A percentile compares a stretch with the other conserved stretches of the same genome.
Conservation (phyloP, 2,797 vertebrate genomes). For the Acanthurus lineatus region DNA sequence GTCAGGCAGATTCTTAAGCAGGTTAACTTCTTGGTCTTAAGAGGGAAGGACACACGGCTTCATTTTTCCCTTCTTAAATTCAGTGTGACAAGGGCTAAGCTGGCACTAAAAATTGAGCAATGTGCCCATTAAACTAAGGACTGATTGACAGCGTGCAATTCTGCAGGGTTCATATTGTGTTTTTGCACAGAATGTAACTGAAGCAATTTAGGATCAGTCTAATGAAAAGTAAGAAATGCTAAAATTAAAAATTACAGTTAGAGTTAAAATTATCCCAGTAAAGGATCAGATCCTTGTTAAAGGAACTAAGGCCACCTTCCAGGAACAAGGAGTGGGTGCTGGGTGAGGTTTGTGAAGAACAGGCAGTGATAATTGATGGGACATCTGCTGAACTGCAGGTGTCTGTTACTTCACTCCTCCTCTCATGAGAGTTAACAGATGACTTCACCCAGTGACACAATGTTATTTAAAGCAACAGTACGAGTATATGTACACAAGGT, state of each 20-base stretch:
- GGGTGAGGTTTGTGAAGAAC: constrained; percentile 61
- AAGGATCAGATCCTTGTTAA: constrained; percentile 2
- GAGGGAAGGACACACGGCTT: constrained; percentile 67
- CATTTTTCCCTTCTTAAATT: constrained; percentile 57
- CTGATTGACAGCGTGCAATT: constrained; percentile 46
- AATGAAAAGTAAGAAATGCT: constrained; percentile 20
- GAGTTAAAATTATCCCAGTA: background rate
- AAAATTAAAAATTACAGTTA: background rate
- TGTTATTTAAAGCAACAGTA: constrained; percentile 77
- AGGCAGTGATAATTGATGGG: constrained; percentile 84
- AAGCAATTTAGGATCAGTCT: background rate
- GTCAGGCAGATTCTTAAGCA: constrained; percentile 80
- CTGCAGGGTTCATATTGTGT: constrained; percentile 1
- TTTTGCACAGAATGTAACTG: constrained; percentile 18
- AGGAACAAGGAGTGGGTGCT: constrained; percentile 52
- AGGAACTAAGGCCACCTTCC: constrained; percentile 39
- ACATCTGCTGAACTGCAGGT: constrained; percentile 87
- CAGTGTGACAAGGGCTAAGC: constrained; percentile 54
- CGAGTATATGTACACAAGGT: constrained; percentile 12
- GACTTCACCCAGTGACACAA: constrained; percentile 77
- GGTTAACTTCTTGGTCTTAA: constrained; percentile 77
- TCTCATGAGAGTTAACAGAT: constrained; percentile 82
- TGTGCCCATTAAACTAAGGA: constrained; percentile 56
- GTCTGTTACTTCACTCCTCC: constrained; percentile 78
- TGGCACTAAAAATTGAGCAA: constrained; percentile 65